These are phyloP conservation scores for Tinea pellionella DNA, from an alignment of 2,888 invertebrate species.

Conservation along the genomic window DNA sequence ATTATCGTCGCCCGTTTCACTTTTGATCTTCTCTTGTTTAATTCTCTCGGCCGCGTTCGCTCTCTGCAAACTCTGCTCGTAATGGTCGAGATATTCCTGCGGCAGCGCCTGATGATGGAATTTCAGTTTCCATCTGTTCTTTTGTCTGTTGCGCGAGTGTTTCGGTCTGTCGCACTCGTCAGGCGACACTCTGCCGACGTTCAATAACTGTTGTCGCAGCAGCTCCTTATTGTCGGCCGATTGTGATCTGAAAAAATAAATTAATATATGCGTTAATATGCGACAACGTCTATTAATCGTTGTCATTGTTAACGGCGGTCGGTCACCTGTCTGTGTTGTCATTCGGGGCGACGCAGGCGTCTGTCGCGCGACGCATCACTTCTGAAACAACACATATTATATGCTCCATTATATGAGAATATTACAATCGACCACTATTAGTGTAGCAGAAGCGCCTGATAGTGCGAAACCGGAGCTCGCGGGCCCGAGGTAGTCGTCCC, in stretches of 20 bases:
- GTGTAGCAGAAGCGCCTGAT: no score
- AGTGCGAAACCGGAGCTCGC: no score
- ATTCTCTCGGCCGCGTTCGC: slow-evolving; percentile 35
- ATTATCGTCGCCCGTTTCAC: slow-evolving; percentile 46
- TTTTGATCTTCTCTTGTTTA: slow-evolving; percentile 42
- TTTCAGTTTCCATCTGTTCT: slow-evolving; percentile 79
- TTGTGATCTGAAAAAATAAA: slow-evolving; percentile 31
- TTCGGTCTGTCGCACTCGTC: slow-evolving; percentile 43
- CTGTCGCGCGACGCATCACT: slow-evolving; percentile 65
- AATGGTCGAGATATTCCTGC: slow-evolving; percentile 82
- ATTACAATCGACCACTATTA: no score
- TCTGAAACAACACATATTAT: slow-evolving; percentile 41
- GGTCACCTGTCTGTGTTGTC: slow-evolving; percentile 26
- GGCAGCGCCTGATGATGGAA: slow-evolving; percentile 85
- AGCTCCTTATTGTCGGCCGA: slow-evolving; percentile 56
- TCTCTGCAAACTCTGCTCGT: slow-evolving; percentile 77
- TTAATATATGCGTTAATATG: background rate
- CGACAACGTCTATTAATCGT: background rate
- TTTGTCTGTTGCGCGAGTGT: slow-evolving; percentile 62
- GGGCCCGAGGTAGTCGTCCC: no score
- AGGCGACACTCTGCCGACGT: slow-evolving; percentile 25
- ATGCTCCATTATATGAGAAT: no score
- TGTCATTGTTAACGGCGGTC: background rate
- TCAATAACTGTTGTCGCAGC: slow-evolving; percentile 48
- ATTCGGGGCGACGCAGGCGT: slow-evolving; percentile 55